Evolutionary conservation across 2,888 invertebrate species (phyloP), one percentile per base, ranked within the genome.

Genomic region (Macrophya alboannulata): DNA sequence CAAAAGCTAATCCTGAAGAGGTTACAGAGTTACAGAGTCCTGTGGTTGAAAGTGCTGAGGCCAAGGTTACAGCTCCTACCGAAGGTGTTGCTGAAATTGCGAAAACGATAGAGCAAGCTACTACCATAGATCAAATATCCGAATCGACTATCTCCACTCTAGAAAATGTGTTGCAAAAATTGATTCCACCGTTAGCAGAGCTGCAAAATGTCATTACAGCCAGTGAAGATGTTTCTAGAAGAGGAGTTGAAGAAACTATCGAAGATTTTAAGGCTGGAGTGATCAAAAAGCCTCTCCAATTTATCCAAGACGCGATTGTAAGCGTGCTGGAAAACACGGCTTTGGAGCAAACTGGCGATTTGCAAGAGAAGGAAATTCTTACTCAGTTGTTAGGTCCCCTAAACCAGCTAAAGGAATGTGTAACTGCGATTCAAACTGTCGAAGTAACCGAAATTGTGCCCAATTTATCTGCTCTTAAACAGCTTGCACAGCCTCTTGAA

Each of bases 401-500:
- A 15, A 6, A 62, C 0, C 59, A 84, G 15, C 77, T 84, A 4
- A 84, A 79, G 17, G 59, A 84, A 65, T 43, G 77, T 45, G n/a
- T 84, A 8, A 25, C 43, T 25, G 25, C 25, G 10, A 59, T 84
- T 40, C 84, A 77, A 31, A 17, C 59, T 62, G 37, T 79, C n/a
- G 77, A 84, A 62, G 9, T 43, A 25, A 55, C 62, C 10, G 43
- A 62, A 15, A n/a, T 8, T 59, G 43, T 15, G 25, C 37, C 77
- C 12, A 55, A 21, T 43, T 4, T 79, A 15, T 40, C 77, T 62
- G 12, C 45, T 25, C 77, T 84, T 9, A 51, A 17, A 55, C 71
- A 84, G 4, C 94, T 93, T 45, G 94, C 95, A 12, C 95, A 95
- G 45, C 92, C 94, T 21, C 88, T 94, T 65, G 92, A 92, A 65